Evolutionary conservation across 1,140 invertebrate species (phyloP).

Genomic region (Ctenoplectra terminalis): DNA sequence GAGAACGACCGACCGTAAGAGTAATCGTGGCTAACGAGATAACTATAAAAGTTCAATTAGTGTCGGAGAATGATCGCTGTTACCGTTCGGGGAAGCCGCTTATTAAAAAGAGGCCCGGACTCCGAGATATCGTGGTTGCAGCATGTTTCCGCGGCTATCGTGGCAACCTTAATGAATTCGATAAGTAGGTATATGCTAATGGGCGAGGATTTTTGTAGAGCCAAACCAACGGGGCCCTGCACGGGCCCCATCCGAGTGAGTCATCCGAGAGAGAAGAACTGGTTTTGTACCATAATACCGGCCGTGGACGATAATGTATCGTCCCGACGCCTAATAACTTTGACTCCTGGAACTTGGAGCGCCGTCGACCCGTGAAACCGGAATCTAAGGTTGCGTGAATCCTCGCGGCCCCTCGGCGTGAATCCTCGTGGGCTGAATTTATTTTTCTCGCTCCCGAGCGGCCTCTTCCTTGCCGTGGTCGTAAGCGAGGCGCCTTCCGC

Average conservation of each 20-base stretch:
- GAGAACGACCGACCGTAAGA: too few relatives aligned
- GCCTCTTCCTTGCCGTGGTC: not conserved
- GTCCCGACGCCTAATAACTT: constrained; percentile 69
- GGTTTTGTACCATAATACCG: constrained; percentile 69
- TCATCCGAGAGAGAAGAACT: constrained; percentile 60
- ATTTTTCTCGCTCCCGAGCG: not conserved
- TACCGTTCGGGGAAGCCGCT: not conserved
- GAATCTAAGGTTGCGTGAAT: constrained; percentile 37
- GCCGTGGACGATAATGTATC: constrained; percentile 67
- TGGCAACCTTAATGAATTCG: constrained; percentile 64
- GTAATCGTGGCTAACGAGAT: constrained; percentile 25
- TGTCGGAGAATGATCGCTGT: not conserved
- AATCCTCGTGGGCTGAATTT: not conserved
- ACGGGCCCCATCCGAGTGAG: constrained; percentile 49
- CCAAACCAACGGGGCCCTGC: not conserved
- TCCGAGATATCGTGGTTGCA: not conserved
- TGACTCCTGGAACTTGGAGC: constrained; percentile 42
- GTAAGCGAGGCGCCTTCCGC: not conserved
- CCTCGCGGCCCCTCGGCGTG: not conserved
- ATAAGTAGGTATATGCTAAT: constrained; percentile 68
- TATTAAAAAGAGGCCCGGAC: not conserved
- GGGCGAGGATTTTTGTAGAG: constrained; percentile 45
- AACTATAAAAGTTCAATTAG: constrained; percentile 41
- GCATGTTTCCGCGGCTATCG: constrained; percentile 57
- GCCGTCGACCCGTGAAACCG: constrained; percentile 46